phyloP scores from a whole-genome alignment of 2,797 vertebrate species.

The Cyclura pinguis region DNA sequence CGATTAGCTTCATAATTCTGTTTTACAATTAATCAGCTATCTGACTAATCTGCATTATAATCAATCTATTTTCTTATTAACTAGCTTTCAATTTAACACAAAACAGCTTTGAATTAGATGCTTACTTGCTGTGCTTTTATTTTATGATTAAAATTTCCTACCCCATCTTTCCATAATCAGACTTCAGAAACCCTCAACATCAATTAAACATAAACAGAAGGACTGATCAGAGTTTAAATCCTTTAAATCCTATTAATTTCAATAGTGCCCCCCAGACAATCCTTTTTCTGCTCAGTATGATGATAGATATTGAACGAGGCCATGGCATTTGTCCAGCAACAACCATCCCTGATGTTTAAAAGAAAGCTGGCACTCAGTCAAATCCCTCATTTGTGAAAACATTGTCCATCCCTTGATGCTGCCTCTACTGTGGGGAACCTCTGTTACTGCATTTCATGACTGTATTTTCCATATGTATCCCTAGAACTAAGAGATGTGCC shows the following conservation, averaged over 20 bases:
- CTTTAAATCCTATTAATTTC: background rate
- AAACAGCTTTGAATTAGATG: background rate
- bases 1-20: constrained; percentile 19
- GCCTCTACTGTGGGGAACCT: background rate
- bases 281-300: too few species aligned
- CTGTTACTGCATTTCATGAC: background rate
- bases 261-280: too few species aligned
- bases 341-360: background rate
- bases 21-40: too few species aligned
- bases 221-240: background rate
- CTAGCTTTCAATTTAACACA: constrained; percentile 19
- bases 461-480: background rate
- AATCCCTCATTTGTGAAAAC: background rate
- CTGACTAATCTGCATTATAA: too few species aligned
- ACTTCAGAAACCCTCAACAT: background rate
- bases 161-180: background rate
- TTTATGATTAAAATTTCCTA: background rate
- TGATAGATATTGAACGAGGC: background rate
- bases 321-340: background rate
- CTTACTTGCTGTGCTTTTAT: background rate
- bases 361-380: background rate
- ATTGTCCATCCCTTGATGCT: background rate
- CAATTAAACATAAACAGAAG: background rate
- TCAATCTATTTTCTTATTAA: too few species aligned
- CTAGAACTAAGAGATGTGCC: background rate